Evolutionary conservation across 1,140 invertebrate genomes (phyloP), one percentile per base, ranked within the genome.

Genomic region (Anoplolepis gracilipes): DNA sequence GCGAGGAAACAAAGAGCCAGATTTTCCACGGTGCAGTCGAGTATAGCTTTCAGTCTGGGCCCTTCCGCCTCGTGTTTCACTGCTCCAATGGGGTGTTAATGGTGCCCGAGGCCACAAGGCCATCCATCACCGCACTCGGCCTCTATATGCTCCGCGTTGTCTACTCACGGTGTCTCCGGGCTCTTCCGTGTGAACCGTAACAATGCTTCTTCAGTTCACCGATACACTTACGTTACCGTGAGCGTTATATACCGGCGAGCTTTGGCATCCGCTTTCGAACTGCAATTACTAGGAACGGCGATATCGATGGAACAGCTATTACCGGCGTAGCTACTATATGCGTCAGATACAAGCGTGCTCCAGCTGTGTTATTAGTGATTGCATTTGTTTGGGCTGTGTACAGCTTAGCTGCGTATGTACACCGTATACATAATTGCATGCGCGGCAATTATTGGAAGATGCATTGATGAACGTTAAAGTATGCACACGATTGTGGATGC

Each of bases 31-130:
- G 61, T 65, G 62, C 67, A 57, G 67, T 77, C 85, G 81, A 87
- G 85, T 84, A 79, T 67, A 85, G 62, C 88, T 79, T 57, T 64
- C 55, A 67, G 55, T 87, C 59, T 36, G 72, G 70, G 67, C 82
- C 78, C 89, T 88, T 86, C 59, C 85, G 53, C 73, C 79, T 84
- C 85, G 67, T 79, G 84, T 85, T 87, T 69, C 82, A 85, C 64
- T 67, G 59, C 61, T 84, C 55, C 82, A 86, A 67, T 61, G 33
- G 89, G 87, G 91, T 92, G 91, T 92, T 93, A 92, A 92, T 93
- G 92, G 92, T 89, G 65, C 91, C 87, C 76, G 86, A 92, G 85
- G 86, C 85, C 78, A 81, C 84, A 77, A 84, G 87, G 84, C 90
- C 87, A 92, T 92, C 91, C 86, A 92, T 92, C 92, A 92, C 87